Evolutionary conservation across 2,113 vertebrate genomes (phyloP).

Genomic region (Chloropsis cyanopogon): DNA sequence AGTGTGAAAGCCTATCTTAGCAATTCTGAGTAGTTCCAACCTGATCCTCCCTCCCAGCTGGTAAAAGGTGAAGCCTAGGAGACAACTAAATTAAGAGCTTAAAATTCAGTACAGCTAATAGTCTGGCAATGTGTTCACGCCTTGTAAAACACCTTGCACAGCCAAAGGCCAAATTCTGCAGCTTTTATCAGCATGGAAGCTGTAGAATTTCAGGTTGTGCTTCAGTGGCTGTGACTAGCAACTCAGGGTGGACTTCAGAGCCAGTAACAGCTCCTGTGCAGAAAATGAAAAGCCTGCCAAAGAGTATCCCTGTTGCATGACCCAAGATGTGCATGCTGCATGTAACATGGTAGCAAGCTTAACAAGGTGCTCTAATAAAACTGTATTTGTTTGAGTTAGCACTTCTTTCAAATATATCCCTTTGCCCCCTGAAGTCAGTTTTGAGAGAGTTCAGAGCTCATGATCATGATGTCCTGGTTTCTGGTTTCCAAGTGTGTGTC

Average conservation of each 20-base stretch:
- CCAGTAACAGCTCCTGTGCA: neutral
- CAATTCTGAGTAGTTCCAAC: neutral
- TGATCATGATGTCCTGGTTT: neutral
- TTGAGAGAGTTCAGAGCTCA: neutral
- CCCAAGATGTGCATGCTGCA: neutral
- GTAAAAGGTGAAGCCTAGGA: neutral
- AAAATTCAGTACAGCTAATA: neutral
- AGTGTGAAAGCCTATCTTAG: neutral
- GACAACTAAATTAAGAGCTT: neutral
- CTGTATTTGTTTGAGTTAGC: neutral
- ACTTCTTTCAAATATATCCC: neutral
- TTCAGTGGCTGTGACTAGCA: neutral
- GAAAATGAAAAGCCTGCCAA: neutral
- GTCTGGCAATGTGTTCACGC: neutral
- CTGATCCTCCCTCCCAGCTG: neutral
- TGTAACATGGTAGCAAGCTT: fast-evolving
- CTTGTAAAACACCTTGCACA: neutral
- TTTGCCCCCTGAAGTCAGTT: neutral
- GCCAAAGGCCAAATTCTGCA: neutral
- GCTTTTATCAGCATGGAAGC: neutral
- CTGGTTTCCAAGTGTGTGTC: neutral
- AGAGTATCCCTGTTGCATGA: neutral
- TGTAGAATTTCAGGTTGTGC: neutral
- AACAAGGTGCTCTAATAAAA: neutral
- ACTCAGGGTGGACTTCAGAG: neutral